Evolutionary conservation across 2,888 invertebrate species (phyloP), one percentile per base, ranked within the genome.

Genomic region (Cyrtodaria siliqua): DNA sequence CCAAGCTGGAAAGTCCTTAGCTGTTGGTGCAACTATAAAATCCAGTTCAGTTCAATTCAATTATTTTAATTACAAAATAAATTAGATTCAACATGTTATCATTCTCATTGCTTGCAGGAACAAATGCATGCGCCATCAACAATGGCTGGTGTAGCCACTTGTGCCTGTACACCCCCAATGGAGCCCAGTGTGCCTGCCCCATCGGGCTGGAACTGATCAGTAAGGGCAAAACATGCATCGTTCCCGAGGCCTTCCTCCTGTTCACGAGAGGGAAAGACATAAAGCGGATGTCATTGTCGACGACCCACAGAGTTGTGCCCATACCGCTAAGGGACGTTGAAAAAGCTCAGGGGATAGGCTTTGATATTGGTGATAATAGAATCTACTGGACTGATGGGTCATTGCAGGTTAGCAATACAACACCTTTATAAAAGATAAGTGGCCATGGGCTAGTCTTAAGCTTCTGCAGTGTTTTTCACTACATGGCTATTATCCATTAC

Each of bases 181-280:
- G 99, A 0, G 97, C 98, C 0, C 94, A 97, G 52, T 99, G 99
- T 91, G 95, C 96, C 0, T 99, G 99, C 92, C 98, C 98, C 0
- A 92, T 94, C 0, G 99, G 99, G 0, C 97, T 98, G 92, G 95
- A 96, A 80, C 94, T 99, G 4, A 94, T 95, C 62, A 92, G 91
- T 38, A 91, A 93, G 75, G 88, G 89, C 23, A 89, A 88, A 47
- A 92, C 89, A 8, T 93, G 93, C 74, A 95, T 96, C 9, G 95
- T 97, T 63, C 98, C 98, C 0, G 96, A 96, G 84, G 91, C 90
- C 8, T 92, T 92, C 81, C 87, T 98, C 0, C 93, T 98, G 24
- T 96, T 97, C 86, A 96, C 97, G 0, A 95, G 96, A 2, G 96
- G 96, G 80, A 95, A 95, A 33, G 96, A 96, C 71, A 94, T 98